Evolutionary conservation across 2,113 vertebrate genomes (phyloP).

Genomic region (Etia nguti): DNA sequence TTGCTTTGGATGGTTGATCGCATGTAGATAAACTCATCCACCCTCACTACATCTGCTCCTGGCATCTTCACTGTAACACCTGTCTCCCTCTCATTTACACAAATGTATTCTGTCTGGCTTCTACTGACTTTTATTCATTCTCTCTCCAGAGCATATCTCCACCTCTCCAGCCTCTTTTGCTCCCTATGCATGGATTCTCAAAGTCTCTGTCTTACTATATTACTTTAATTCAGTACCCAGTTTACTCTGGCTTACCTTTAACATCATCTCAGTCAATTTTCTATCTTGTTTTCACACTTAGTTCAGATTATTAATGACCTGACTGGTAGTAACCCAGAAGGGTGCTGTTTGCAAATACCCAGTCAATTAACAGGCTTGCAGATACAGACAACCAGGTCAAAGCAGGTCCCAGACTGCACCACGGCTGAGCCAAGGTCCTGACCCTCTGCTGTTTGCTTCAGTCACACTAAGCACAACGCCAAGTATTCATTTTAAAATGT

Average conservation of each 20-base stretch:
- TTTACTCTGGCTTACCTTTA: background rate
- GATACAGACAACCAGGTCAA: slow-evolving; percentile 24
- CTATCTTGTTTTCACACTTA: background rate
- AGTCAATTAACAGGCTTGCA: slow-evolving; percentile 43
- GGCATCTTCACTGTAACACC: background rate
- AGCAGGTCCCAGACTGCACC: background rate
- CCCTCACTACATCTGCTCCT: background rate
- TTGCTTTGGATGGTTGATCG: background rate
- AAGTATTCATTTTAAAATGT: background rate
- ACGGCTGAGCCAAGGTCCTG: background rate
- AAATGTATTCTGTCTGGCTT: background rate
- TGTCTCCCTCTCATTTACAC: background rate
- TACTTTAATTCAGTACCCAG: background rate
- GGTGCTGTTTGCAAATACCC: slow-evolving; percentile 11
- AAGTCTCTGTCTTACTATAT: background rate
- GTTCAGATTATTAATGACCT: slow-evolving; percentile 34
- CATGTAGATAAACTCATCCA: background rate
- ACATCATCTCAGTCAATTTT: background rate
- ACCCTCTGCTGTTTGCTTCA: background rate
- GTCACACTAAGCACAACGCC: background rate
- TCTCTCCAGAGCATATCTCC: background rate
- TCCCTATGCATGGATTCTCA: background rate
- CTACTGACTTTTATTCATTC: background rate
- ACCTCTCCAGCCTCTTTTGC: background rate
- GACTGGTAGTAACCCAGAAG: background rate